Evolutionary conservation across 2,113 vertebrate species (phyloP), one percentile per base, ranked within the genome.

Genomic region (Typhlomys cinereus): DNA sequence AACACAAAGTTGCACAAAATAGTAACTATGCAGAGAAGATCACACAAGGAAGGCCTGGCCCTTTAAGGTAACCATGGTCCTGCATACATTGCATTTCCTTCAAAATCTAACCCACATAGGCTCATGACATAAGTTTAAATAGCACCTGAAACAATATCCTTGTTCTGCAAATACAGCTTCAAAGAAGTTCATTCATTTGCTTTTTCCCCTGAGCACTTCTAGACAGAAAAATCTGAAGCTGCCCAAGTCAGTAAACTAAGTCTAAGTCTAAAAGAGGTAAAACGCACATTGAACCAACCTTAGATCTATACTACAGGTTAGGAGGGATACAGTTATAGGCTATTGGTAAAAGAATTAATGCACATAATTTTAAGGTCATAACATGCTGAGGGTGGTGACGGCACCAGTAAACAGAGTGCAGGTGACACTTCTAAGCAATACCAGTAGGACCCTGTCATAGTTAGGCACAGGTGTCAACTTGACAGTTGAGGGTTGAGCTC

Each of bases 81-180:
- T 0, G 13, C 11, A 12, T 39, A 20, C n/a, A 20, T 1, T 52
- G 2, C 48, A 48, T 71, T 71, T 67, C 36, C 50, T 71, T 57
- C 34, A 7, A 88, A 95, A 87, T 34, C 66, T 84, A 89, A n/a
- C 74, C 39, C 87, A 71, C 61, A 59, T 41, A 91, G 83, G 39
- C 18, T 64, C 13, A 96, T 44, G 21, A 8, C 41, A 36, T 62
- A 92, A 34, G 31, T 75, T 83, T 84, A 64, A 79, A 57, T n/a
- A 44, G 39, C 48, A 73, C 12, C n/a, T 34, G 39, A 84, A 89
- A 31, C 1, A 36, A 11, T 46, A 12, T 50, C 48, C 25, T 76
- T 85, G n/a, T n/a, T 80, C 50, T 61, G 29, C 71, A 87, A 88
- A 76, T 17, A 14, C 71, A 88, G 66, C 34, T 85, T 73, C 39